Evolutionary conservation across 2,797 vertebrate genomes (phyloP).

Genomic region (Hyperoplus lanceolatus): DNA sequence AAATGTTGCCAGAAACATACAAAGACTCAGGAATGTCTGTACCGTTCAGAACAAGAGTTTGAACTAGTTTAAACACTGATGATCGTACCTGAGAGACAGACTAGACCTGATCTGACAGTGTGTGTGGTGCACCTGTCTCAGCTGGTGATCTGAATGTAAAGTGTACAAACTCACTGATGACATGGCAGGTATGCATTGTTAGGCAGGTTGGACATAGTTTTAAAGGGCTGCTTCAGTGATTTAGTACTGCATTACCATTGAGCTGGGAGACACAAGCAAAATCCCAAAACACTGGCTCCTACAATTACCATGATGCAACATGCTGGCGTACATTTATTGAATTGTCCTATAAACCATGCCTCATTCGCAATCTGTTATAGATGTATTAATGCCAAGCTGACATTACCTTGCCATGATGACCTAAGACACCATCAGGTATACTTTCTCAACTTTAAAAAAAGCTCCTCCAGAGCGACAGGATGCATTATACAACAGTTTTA

Average conservation of each 20-base stretch:
- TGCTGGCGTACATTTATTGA: background rate
- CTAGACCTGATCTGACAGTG: conserved; percentile 51
- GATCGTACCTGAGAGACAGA: conserved; percentile 74
- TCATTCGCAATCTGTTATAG: background rate
- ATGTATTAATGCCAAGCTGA: background rate
- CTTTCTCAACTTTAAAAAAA: conserved; percentile 2
- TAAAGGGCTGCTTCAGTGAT: conserved; percentile 30
- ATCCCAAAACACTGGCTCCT: background rate
- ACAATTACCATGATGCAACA: conserved; percentile 20
- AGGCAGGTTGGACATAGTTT: background rate
- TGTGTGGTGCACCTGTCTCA: conserved; percentile 47
- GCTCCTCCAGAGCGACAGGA: background rate
- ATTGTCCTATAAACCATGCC: no score
- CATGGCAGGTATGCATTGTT: background rate
- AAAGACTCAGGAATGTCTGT: conserved; percentile 40
- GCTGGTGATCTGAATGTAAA: conserved; percentile 57
- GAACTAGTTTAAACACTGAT: conserved; percentile 40
- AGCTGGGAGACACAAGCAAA: background rate
- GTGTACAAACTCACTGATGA: background rate
- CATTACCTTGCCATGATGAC: conserved; percentile 1
- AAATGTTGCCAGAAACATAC: conserved; percentile 16
- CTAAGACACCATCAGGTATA: background rate
- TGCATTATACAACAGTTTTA: background rate
- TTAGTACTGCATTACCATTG: background rate
- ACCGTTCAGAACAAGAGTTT: conserved; percentile 29